phyloP scores from a whole-genome alignment of 2,113 vertebrate species.

The Sinocyclocheilus grahami region DNA sequence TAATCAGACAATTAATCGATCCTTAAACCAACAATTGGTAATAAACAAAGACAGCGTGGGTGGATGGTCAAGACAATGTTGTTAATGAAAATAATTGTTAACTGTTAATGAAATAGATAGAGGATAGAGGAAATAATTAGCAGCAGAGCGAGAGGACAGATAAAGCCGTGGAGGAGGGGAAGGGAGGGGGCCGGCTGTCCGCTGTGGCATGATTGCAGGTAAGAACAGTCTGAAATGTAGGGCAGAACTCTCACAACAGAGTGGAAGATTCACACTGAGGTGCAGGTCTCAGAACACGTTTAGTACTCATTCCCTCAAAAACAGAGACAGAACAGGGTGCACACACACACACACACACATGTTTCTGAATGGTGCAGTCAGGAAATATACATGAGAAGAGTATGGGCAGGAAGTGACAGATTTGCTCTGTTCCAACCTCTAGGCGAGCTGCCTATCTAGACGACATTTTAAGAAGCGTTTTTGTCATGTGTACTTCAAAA shows the following conservation, averaged over 20 bases:
- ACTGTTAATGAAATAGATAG: constrained; percentile 50
- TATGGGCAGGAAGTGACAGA: not conserved
- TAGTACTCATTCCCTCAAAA: constrained; percentile 10
- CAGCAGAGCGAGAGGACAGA: constrained; percentile 12
- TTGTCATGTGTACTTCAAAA: too few relatives aligned
- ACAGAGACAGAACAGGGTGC: constrained; percentile 31
- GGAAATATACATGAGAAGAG: constrained; percentile 7
- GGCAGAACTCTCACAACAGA: constrained; percentile 28
- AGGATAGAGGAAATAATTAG: constrained; percentile 45
- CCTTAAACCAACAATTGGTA: constrained; percentile 44
- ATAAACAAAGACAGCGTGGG: constrained; percentile 22
- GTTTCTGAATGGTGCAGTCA: constrained; percentile 10
- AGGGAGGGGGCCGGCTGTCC: not conserved
- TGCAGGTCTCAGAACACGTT: constrained; percentile 32
- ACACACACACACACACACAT: not conserved
- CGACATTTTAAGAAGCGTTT: not conserved
- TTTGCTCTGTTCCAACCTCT: not conserved
- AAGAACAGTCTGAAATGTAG: constrained; percentile 32
- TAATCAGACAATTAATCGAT: constrained; percentile 49
- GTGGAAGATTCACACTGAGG: constrained; percentile 17
- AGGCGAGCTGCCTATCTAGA: not conserved
- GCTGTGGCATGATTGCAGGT: constrained; percentile 11
- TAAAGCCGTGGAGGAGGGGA: not conserved
- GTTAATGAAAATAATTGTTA: constrained; percentile 42
- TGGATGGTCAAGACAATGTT: constrained; percentile 18